Conservation (phyloP, 2,113 vertebrate genomes). For the Hypanus sabinus region DNA sequence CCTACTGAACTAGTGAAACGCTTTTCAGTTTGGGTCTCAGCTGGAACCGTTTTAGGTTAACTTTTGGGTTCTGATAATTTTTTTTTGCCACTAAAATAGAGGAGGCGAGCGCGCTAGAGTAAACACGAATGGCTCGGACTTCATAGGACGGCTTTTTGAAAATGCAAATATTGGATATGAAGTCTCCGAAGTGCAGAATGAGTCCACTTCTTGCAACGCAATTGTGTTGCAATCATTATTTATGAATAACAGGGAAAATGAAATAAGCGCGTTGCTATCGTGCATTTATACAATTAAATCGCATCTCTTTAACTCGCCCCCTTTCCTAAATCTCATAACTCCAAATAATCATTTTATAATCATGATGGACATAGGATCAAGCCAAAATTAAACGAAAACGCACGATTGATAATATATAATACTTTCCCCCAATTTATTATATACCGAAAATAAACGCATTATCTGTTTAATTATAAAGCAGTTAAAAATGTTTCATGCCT, state of each 20-base stretch:
- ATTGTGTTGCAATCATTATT: neutral
- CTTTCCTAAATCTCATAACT: neutral
- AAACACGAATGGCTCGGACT: neutral
- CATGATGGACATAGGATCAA: neutral
- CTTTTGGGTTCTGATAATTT: neutral
- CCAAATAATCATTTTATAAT: neutral
- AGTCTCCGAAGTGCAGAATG: neutral
- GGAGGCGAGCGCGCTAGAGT: neutral
- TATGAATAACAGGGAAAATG: neutral
- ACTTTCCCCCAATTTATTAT: neutral
- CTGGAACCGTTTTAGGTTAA: neutral
- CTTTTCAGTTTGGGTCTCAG: neutral
- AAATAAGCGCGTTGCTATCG: neutral
- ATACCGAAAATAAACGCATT: neutral
- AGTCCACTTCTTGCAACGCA: neutral
- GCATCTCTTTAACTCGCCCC: neutral
- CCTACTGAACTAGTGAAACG: conserved; percentile 16
- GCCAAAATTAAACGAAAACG: neutral
- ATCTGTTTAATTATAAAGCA: neutral
- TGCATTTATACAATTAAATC: neutral
- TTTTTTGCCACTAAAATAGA: neutral
- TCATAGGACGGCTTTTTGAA: too few species aligned
- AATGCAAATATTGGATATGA: neutral
- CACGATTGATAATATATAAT: neutral
- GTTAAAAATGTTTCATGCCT: neutral